These are phyloP conservation scores for Euphydryas editha DNA, from an alignment of 2,888 invertebrate species.

Conservation along the genomic window DNA sequence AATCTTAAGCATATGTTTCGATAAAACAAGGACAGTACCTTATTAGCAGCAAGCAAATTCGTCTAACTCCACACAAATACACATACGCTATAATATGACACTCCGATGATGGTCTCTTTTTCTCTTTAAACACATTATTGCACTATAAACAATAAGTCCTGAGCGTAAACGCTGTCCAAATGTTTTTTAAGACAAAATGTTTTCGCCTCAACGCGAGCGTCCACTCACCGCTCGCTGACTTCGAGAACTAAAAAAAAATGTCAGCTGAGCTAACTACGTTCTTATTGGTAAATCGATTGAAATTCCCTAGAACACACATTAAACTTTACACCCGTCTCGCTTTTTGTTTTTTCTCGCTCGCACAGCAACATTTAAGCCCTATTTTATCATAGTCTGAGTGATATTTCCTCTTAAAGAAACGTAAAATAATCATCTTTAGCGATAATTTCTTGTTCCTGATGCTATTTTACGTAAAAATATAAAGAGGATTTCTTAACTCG, in stretches of 20 bases:
- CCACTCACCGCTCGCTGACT: slow-evolving; percentile 58
- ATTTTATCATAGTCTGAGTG: slow-evolving; percentile 10
- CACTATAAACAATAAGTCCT: slow-evolving; percentile 73
- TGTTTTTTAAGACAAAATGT: slow-evolving; percentile 53
- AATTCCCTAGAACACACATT: slow-evolving; percentile 61
- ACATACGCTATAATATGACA: slow-evolving; percentile 83
- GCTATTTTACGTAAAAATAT: slow-evolving; percentile 8
- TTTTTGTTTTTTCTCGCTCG: slow-evolving; percentile 59
- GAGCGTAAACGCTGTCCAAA: slow-evolving; percentile 76
- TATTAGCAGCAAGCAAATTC: slow-evolving; percentile 66
- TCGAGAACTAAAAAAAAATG: slow-evolving; percentile 70
- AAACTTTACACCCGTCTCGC: slow-evolving; percentile 55
- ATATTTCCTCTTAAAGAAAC: background rate
- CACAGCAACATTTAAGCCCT: slow-evolving; percentile 45
- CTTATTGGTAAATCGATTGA: slow-evolving; percentile 82
- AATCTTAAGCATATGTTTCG: slow-evolving; percentile 64
- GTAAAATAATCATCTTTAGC: slow-evolving; percentile 1
- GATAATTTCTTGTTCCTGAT: background rate
- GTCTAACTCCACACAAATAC: slow-evolving; percentile 70
- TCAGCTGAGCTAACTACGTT: slow-evolving; percentile 74
- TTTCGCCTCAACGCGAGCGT: slow-evolving; percentile 63
- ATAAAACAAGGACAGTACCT: slow-evolving; percentile 67
- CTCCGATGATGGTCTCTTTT: slow-evolving; percentile 79
- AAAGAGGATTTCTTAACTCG: slow-evolving; percentile 31
- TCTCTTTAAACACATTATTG: slow-evolving; percentile 83